Evolutionary conservation across 1,140 invertebrate genomes (phyloP), one percentile per base, ranked within the genome.

Genomic region (Eulimnadia texana): DNA sequence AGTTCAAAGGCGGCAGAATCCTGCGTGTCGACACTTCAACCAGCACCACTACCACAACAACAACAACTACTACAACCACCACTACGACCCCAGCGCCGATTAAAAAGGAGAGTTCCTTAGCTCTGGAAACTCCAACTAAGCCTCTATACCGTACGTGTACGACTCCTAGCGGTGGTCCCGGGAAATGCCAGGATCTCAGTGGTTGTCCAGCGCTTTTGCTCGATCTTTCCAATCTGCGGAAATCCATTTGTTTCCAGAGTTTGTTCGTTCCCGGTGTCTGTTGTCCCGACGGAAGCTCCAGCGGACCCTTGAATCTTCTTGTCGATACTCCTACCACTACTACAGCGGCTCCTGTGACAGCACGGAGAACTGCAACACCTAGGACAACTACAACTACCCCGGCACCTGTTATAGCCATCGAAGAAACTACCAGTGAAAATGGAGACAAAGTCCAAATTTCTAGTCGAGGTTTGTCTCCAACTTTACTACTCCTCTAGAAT

Each of bases 191-290:
- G 66, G 90, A 93, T 71, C 75, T 95, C 9, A 88, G 87, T 65
- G 86, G 86, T 64, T 94, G 91, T 72, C 89, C 90, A 0, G 86
- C 90, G 65, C 71, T 95, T 11, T 74, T 95, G 0, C 72, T 94
- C 6, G 88, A 94, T 70, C 74, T 93, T 10, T 80, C 82, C 10
- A 86, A 83, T 69, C 74, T 95, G 0, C 75, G 90, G 42, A 85
- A 91, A 68, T 92, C 88, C 0, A 77, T 94, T 6, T 95, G 91
- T 69, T 94, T 95, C 68, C 92, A 93, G 72, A 88, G 86, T 64
- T 74, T 93, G 1, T 91, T 93, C 67, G 85, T 91, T 1, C 91
- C 91, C 1, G 91, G 90, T 19, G 89, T 93, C 1, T 94, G 90
- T 69, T 93, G 90, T 73, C 90, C 90, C 0, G 78, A 60, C 16